Conservation (phyloP, 2,888 invertebrate species). For the Watsonalla cultraria region DNA sequence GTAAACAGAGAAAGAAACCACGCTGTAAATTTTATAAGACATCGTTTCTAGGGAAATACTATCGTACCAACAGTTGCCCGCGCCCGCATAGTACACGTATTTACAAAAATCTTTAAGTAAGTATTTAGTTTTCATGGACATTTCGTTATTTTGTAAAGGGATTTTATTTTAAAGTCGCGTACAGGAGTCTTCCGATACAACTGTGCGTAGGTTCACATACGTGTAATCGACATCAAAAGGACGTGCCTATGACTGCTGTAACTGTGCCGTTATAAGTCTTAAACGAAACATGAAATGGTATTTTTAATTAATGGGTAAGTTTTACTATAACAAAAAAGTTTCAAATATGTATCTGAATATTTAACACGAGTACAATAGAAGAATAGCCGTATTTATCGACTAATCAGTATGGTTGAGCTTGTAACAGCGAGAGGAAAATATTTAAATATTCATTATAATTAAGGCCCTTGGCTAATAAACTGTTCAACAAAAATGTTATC, state of each 20-base stretch:
- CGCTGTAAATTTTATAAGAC: slow-evolving; percentile 42
- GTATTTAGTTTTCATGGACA: slow-evolving; percentile 44
- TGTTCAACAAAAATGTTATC: background rate
- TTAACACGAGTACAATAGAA: slow-evolving; percentile 16
- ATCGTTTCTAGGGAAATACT: slow-evolving; percentile 41
- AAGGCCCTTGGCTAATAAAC: background rate
- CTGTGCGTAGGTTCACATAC: no score
- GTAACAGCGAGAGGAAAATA: slow-evolving; percentile 13
- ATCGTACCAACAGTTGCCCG: slow-evolving; percentile 60
- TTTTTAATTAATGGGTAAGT: background rate
- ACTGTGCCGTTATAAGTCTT: no score
- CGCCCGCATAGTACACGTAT: slow-evolving; percentile 58
- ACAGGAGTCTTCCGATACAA: no score
- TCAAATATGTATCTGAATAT: slow-evolving; percentile 9
- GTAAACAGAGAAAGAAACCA: slow-evolving; percentile 51
- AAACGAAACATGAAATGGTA: no score
- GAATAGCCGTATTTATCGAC: slow-evolving; percentile 20
- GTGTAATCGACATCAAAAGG: no score
- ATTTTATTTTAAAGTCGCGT: no score
- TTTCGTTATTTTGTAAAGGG: slow-evolving; percentile 14
- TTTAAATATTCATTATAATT: slow-evolving; percentile 6
- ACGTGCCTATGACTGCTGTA: no score
- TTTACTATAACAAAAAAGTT: slow-evolving; percentile 13
- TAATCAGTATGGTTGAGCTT: slow-evolving; percentile 21
- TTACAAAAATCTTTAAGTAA: slow-evolving; percentile 49